A percentile compares a stretch with the other conserved stretches of the same genome.
Evolutionary conservation across 2,113 vertebrate species (phyloP).

Genomic region (Vicugna pacos): DNA sequence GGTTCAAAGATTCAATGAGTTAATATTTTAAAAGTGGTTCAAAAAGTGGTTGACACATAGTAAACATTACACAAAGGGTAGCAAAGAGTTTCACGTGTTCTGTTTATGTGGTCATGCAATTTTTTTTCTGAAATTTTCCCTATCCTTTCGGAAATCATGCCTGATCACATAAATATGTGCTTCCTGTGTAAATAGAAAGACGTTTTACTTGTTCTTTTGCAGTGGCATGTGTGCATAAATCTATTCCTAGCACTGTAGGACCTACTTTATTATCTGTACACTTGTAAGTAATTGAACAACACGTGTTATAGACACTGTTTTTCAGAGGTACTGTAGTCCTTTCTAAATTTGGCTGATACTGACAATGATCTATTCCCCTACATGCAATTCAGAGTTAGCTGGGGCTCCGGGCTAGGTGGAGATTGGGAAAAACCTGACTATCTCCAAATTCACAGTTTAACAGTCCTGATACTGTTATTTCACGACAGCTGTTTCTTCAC

Average conservation of each 20-base stretch:
- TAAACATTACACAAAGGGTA: not conserved
- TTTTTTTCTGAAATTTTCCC: not conserved
- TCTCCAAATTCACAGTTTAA: not conserved
- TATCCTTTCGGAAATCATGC: not conserved
- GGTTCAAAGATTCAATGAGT: not conserved
- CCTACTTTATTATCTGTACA: not conserved
- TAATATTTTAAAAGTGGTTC: not conserved
- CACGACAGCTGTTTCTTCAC: not conserved
- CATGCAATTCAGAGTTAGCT: not conserved
- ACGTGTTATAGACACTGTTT: not conserved
- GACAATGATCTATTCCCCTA: not conserved
- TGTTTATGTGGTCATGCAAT: not conserved
- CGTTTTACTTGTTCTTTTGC: not conserved
- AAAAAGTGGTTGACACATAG: not conserved
- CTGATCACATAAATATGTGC: not conserved
- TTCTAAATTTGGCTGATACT: not conserved
- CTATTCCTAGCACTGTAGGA: not conserved
- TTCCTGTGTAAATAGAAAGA: not conserved
- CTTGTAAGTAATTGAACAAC: not conserved
- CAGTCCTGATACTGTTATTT: not conserved
- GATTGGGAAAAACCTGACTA: not conserved
- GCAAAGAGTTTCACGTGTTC: not conserved
- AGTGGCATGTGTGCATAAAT: rapidly evolving
- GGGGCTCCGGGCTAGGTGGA: not conserved
- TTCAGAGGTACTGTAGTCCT: not conserved